phyloP scores from a whole-genome alignment of 2,888 invertebrate species.

The Serrognathus titanus region DNA sequence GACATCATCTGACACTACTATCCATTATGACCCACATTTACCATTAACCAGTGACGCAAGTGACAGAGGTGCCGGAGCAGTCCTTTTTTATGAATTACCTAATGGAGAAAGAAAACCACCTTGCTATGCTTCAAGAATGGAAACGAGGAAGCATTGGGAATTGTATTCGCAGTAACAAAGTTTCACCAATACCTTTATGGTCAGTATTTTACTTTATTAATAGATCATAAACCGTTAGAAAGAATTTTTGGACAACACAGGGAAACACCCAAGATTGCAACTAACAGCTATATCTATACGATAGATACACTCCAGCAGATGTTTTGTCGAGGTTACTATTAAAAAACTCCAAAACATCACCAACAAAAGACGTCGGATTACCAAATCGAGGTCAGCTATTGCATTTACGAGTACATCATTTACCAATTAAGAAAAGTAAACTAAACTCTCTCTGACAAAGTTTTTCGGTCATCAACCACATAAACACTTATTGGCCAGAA shows the following conservation, averaged over 20 bases:
- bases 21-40: slow-evolving; percentile 3
- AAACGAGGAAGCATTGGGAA: slow-evolving; percentile 5
- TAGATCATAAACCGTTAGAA: too few relatives aligned
- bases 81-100: neutral
- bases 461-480: neutral
- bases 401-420: neutral
- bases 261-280: too few relatives aligned
- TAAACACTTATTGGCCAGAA: neutral
- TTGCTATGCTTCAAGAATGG: slow-evolving; percentile 3
- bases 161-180: slow-evolving; percentile 6
- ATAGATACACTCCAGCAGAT: slow-evolving; percentile 14
- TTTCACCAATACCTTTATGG: neutral
- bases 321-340: slow-evolving; percentile 9
- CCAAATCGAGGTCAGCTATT: neutral
- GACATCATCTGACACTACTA: too few relatives aligned
- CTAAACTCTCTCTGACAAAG: neutral
- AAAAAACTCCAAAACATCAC: neutral
- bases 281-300: too few relatives aligned
- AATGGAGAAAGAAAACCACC: neutral
- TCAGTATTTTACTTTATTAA: neutral
- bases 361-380: slow-evolving; percentile 3
- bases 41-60: slow-evolving; percentile 1
- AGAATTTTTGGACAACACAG: too few relatives aligned
- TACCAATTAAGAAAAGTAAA: neutral
- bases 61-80: neutral